Conservation (phyloP, 2,888 invertebrate genomes). For the Aleiodes alternator region DNA sequence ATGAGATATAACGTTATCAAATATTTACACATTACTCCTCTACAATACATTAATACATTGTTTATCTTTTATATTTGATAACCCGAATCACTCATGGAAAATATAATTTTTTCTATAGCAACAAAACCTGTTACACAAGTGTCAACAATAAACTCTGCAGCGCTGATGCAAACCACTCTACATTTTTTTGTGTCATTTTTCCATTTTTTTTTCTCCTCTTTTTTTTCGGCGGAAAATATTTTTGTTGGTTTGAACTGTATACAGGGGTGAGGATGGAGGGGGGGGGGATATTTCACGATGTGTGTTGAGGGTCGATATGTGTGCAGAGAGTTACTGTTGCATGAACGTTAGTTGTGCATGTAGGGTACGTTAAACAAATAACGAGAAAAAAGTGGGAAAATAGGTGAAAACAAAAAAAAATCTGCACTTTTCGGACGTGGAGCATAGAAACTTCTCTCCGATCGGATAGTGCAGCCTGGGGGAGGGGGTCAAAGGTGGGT, state of each 20-base stretch:
- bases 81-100: slow-evolving; percentile 15
- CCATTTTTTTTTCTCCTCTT: neutral
- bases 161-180: neutral
- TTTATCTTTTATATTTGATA: slow-evolving; percentile 17
- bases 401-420: slow-evolving; percentile 13
- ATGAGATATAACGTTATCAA: too few relatives aligned
- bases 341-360: slow-evolving; percentile 7
- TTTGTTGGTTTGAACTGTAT: neutral
- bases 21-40: neutral
- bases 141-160: slow-evolving; percentile 17
- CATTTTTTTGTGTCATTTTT: neutral
- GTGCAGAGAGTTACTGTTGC: slow-evolving; percentile 21
- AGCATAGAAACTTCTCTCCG: slow-evolving; percentile 50
- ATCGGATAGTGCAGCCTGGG: slow-evolving; percentile 55
- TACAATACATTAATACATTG: slow-evolving; percentile 11
- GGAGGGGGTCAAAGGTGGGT: slow-evolving; percentile 42
- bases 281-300: neutral
- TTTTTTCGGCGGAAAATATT: neutral
- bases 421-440: slow-evolving; percentile 43
- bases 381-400: slow-evolving; percentile 51
- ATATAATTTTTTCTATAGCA: slow-evolving; percentile 11
- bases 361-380: slow-evolving; percentile 55
- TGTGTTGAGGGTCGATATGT: slow-evolving; percentile 28
- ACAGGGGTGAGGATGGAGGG: neutral
- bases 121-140: slow-evolving; percentile 26